Percentiles rank a stretch among this genome's conserved stretches.
Conservation (phyloP, 2,797 vertebrate species). For the Schizopygopsis pylzovi region DNA sequence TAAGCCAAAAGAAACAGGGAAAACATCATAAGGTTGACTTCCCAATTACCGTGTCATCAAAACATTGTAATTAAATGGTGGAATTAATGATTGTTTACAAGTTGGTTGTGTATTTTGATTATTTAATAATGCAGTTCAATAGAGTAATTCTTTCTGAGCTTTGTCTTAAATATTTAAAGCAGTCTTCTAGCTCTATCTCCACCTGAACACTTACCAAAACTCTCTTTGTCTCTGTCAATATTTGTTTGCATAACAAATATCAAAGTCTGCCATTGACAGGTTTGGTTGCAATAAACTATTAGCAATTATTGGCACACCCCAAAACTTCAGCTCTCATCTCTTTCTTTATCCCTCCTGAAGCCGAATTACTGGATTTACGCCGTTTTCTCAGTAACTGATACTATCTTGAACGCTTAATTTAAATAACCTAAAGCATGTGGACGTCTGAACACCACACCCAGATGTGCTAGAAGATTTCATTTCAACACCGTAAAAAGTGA, state of each 20-base stretch:
- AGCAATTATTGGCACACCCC: conserved; percentile 8
- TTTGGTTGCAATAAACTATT: not conserved
- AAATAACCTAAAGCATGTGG: not conserved
- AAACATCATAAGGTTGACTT: not conserved
- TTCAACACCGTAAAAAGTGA: not conserved
- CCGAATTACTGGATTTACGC: too few relatives aligned
- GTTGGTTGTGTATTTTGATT: not conserved
- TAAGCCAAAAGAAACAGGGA: not conserved
- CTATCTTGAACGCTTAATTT: not conserved
- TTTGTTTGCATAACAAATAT: not conserved
- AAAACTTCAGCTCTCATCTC: too few relatives aligned
- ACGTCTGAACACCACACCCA: not conserved
- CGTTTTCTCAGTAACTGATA: not conserved
- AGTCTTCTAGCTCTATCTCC: not conserved
- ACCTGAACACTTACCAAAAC: not conserved
- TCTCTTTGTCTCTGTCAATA: not conserved
- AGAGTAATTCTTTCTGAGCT: not conserved
- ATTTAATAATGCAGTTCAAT: not conserved
- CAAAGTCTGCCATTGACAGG: not conserved
- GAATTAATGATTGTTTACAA: not conserved
- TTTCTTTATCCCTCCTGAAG: too few relatives aligned
- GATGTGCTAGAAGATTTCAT: not conserved
- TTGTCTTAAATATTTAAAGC: not conserved
- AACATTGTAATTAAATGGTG: not conserved
- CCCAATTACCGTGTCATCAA: not conserved